Conservation (phyloP, 1,140 invertebrate species). For the Heterodera schachtii region DNA sequence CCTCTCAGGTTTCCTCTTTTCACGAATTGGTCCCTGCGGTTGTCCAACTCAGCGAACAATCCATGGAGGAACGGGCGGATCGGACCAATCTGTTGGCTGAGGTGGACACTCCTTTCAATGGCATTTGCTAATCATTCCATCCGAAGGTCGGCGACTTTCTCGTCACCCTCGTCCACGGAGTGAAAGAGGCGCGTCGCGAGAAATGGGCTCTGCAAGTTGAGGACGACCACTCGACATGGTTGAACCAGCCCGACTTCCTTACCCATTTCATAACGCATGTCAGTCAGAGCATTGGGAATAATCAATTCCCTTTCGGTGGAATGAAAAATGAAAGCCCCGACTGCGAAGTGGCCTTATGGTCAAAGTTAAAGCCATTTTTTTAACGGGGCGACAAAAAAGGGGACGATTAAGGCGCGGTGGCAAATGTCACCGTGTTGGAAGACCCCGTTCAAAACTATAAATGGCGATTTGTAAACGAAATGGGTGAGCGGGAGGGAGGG, state of each 20-base stretch:
- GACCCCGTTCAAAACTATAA: no score
- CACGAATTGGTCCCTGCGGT: constrained; percentile 30
- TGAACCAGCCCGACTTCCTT: constrained; percentile 34
- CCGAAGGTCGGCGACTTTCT: constrained; percentile 21
- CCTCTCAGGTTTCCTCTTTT: constrained; percentile 22
- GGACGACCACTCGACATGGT: constrained; percentile 23
- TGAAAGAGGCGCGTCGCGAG: constrained; percentile 25
- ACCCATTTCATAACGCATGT: constrained; percentile 30
- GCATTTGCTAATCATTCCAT: no score
- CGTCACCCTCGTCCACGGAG: constrained; percentile 19
- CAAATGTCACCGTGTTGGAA: not conserved
- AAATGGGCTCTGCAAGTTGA: constrained; percentile 25
- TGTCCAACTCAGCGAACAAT: constrained; percentile 20
- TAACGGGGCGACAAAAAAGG: no score
- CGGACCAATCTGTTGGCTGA: constrained; percentile 11
- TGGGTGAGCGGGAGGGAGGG: no score
- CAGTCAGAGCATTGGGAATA: not conserved
- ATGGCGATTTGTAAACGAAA: no score
- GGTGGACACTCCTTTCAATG: not conserved
- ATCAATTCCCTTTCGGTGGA: not conserved
- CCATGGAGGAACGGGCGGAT: constrained; percentile 10
- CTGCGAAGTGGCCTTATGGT: not conserved
- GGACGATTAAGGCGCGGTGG: no score
- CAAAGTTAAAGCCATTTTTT: no score
- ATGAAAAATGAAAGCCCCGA: not conserved